Conservation (phyloP, 2,888 invertebrate genomes). For the Syrphus vitripennis region DNA sequence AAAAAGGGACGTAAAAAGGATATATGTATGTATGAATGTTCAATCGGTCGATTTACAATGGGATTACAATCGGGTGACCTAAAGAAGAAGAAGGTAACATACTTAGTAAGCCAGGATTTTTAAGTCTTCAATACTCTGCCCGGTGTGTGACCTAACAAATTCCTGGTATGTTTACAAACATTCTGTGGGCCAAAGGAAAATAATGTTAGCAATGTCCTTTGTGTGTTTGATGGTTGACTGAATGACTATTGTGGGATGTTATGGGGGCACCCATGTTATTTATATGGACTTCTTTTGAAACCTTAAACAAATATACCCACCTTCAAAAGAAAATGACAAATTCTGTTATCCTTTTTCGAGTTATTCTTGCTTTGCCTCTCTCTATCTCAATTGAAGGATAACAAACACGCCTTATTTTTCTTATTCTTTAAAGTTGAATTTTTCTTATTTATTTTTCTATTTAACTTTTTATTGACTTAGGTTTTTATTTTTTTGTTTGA, state of each 20-base stretch:
- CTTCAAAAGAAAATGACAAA: neutral
- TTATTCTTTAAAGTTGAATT: slow-evolving; percentile 9
- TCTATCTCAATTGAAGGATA: neutral
- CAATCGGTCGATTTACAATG: slow-evolving; percentile 55
- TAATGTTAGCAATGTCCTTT: slow-evolving; percentile 54
- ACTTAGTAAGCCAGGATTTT: slow-evolving; percentile 33
- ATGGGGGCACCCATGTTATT: slow-evolving; percentile 36
- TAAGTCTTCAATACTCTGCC: slow-evolving; percentile 32
- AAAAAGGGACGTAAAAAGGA: slow-evolving; percentile 16
- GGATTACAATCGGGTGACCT: slow-evolving; percentile 50
- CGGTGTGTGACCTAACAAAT: slow-evolving; percentile 28
- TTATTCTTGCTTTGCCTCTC: too few species aligned
- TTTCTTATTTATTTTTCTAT: slow-evolving; percentile 37
- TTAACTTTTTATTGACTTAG: slow-evolving; percentile 41
- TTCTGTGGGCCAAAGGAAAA: slow-evolving; percentile 60
- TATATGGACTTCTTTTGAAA: slow-evolving; percentile 42
- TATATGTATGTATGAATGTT: too few species aligned
- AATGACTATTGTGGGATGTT: slow-evolving; percentile 65
- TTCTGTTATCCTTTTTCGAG: slow-evolving; percentile 58
- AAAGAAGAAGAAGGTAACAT: slow-evolving; percentile 22
- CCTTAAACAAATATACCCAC: slow-evolving; percentile 17
- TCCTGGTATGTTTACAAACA: slow-evolving; percentile 62
- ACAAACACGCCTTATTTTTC: slow-evolving; percentile 33
- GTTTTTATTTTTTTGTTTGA: slow-evolving; percentile 21
- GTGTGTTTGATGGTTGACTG: slow-evolving; percentile 44